Evolutionary conservation across 2,797 vertebrate species (phyloP).

Genomic region (Champsocephalus esox): DNA sequence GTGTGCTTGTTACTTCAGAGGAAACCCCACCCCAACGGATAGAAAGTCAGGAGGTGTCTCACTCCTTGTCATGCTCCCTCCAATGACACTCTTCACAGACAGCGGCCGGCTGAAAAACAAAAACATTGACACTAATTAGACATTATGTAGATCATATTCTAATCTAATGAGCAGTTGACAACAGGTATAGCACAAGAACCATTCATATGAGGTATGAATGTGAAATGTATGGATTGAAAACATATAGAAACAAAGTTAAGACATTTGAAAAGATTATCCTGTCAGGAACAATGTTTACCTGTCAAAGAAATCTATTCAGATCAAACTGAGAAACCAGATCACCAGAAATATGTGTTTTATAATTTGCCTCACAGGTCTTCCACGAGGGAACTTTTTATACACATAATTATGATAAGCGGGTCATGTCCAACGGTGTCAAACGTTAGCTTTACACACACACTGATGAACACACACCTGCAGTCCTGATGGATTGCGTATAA

Average conservation of each 20-base stretch:
- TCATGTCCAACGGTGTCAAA: too few relatives aligned
- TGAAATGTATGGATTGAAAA: not conserved
- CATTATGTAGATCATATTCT: not conserved
- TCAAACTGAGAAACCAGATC: too few relatives aligned
- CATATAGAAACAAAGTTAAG: too few relatives aligned
- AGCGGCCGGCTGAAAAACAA: constrained; percentile 88
- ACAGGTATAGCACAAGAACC: not conserved
- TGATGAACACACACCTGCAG: not conserved
- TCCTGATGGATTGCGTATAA: constrained; percentile 41
- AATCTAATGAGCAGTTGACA: not conserved
- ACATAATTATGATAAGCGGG: too few relatives aligned
- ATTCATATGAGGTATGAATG: not conserved
- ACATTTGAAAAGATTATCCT: too few relatives aligned
- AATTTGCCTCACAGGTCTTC: too few relatives aligned
- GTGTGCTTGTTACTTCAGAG: not conserved
- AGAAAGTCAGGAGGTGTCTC: constrained; percentile 63
- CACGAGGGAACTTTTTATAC: too few relatives aligned
- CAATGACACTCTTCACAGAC: constrained; percentile 94
- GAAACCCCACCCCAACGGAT: not conserved
- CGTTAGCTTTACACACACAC: not conserved
- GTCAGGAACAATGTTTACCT: too few relatives aligned
- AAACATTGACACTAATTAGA: not conserved
- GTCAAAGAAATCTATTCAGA: too few relatives aligned
- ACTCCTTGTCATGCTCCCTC: constrained; percentile 94
- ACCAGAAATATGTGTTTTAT: too few relatives aligned